Base-by-base conservation (phyloP, 2,113 vertebrate species). In the Apteryx mantelli region DNA sequence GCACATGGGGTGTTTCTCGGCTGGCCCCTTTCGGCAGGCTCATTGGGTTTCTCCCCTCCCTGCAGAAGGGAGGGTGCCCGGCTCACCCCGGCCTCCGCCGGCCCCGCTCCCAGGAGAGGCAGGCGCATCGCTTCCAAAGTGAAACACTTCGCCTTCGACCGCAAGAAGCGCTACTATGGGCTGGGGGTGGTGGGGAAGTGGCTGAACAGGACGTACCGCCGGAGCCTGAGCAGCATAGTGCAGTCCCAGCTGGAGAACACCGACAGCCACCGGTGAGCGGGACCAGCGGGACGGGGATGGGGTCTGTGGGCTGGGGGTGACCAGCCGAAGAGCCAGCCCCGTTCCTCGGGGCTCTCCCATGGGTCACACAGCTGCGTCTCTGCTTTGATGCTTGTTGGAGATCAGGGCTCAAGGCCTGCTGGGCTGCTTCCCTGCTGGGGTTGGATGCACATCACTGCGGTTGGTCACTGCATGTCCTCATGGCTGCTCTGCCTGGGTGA, bases 101-200 rank as follows among this genome's bases (percentile, higher is more conserved):
- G 56, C 34, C 4, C 42, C 7, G 95, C 86, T 6, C 78, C 96
- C 6, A 97, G 89, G 7, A 98, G 99, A 0, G 99, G 99, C 34
- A 95, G 96, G 26, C 99, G 99, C 48, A 99, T 99, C 6, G 98
- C 99, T 15, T 99, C 99, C 71, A 98, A 98, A 18, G 99, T 99
- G 15, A 99, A 99, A 73, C 99, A 99, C 97, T 99, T 99, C 4
- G 99, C 99, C 21, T 99, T 99, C 13, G 99, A 99, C 98, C 99
- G 98, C 91, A 98, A 99, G 89, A 99, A 98, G 94, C 99, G 99
- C 14, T 98, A 99, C 95, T 99, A 99, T 0, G 99, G 99, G 46
- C 98, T 99, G 97, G 99, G 99, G 1, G 98, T 99, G 53, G 99
- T 99, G 94, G 99, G 99, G 50, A 99, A 98, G 95, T 99, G 99